Conservation (phyloP, 2,888 invertebrate genomes). For the Siphonodentalium dalli region DNA sequence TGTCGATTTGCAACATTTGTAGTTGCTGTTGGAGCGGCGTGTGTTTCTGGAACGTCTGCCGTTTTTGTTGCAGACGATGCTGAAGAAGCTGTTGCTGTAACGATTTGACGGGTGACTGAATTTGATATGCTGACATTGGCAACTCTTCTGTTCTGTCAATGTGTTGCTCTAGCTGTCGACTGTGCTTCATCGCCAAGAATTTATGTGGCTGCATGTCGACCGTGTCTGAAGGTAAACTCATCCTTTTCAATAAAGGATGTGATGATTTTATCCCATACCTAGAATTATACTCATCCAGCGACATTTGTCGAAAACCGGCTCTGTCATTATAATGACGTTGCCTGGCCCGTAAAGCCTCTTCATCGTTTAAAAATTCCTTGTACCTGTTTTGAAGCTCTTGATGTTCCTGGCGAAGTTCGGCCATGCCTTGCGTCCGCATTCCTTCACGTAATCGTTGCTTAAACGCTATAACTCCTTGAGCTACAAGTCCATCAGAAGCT, state of each 20-base stretch:
- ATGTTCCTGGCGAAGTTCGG: constrained; percentile 74
- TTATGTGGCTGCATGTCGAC: constrained; percentile 62
- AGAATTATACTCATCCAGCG: constrained; percentile 41
- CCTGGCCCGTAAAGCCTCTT: constrained; percentile 35
- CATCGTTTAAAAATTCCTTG: constrained; percentile 29
- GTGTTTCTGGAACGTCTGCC: constrained; percentile 83
- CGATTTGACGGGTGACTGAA: constrained; percentile 36
- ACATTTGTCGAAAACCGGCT: constrained; percentile 38
- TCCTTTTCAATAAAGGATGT: constrained; percentile 57
- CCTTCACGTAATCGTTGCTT: constrained; percentile 80
- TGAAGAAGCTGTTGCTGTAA: constrained; percentile 83
- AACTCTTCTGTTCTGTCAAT: constrained; percentile 46
- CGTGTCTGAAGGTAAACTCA: constrained; percentile 61
- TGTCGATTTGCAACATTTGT: constrained; percentile 54
- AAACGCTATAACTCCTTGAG: constrained; percentile 73
- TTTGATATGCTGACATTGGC: constrained; percentile 6
- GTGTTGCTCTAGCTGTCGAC: constrained; percentile 61
- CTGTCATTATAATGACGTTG: constrained; percentile 14
- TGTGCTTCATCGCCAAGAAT: constrained; percentile 63
- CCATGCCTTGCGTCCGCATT: constrained; percentile 81
- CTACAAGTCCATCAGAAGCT: constrained; percentile 90
- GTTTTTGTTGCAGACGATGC: constrained; percentile 83
- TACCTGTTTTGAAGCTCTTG: constrained; percentile 43
- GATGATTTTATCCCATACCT: constrained; percentile 38
- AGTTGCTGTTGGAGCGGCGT: constrained; percentile 71